Percentiles rank a stretch among this genome's conserved stretches.
Conservation (phyloP, 2,113 vertebrate genomes). For the Phoenicopterus ruber region DNA sequence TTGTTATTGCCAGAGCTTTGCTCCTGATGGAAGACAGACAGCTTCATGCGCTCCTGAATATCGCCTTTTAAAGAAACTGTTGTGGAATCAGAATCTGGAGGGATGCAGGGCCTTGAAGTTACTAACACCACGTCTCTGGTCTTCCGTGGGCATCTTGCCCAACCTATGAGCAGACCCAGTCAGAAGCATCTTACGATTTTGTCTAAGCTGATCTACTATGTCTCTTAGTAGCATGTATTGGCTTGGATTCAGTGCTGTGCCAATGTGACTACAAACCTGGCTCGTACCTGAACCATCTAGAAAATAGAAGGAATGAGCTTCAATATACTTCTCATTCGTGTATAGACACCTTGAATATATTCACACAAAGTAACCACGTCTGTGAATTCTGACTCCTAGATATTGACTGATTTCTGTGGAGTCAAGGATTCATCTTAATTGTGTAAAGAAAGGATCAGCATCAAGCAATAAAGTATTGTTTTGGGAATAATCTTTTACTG, state of each 20-base stretch:
- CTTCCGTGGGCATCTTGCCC: background rate
- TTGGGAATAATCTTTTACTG: background rate
- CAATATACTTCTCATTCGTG: background rate
- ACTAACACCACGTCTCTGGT: background rate
- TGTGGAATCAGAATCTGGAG: background rate
- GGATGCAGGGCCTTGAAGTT: background rate
- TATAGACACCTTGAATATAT: background rate
- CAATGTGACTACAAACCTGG: background rate
- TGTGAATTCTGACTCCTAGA: background rate
- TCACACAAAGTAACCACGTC: background rate
- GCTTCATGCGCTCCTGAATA: background rate
- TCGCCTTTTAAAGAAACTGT: background rate
- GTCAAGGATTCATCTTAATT: background rate
- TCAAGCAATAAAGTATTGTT: background rate
- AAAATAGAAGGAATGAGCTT: background rate
- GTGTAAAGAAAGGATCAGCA: background rate
- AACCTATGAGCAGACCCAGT: background rate
- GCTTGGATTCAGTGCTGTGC: background rate
- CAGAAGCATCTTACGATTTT: background rate
- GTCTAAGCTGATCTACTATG: background rate
- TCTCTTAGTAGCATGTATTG: background rate
- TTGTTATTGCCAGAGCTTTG: background rate
- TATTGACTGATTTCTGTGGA: background rate
- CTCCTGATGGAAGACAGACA: background rate
- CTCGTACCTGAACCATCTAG: accelerated